Base-by-base conservation (phyloP, 2,888 invertebrate species). In the Eueremaeus valkanovi region DNA sequence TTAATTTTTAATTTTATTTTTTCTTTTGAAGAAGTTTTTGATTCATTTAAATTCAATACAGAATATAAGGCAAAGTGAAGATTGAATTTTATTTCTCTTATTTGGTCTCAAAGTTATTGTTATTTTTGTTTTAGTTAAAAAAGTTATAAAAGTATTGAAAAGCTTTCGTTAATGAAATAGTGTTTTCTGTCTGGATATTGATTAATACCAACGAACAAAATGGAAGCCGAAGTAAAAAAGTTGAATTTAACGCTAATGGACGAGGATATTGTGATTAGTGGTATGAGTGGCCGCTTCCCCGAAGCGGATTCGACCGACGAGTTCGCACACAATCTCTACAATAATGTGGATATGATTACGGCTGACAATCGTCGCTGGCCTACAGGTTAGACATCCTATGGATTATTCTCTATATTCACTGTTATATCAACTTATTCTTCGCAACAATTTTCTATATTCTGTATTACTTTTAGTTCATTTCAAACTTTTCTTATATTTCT, bases 271-370 rank as follows among this genome's bases (percentile, higher is more conserved):
- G 90, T 94, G 81, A 88, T 90, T 70, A 85, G 88, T 40, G 93
- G 94, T 27, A 87, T 93, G 80, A 92, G 92, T 76, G 91, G 90
- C 0, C 90, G 96, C 79, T 87, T 97, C 80, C 98, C 98, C 18
- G 93, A 97, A 85, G 93, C 92, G 79, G 88, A 90, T 81, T 90
- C 87, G 84, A 90, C 97, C 82, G 92, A 92, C 80, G 96, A 98
- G 85, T 97, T 98, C 85, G 91, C 90, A 82, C 88, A 91, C 81
- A 90, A 96, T 84, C 88, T 98, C 74, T 91, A 94, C 84, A 90
- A 90, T 78, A 93, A 93, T 74, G 88, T 93, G 63, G 97, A 98
- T 83, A 89, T 98, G 86, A 90, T 97, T 78, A 95, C 93, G 40
- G 94, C 92, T 80, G 94, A 95, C 83, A 91, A 90, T 80, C 87